Percentiles rank a stretch among this genome's conserved stretches.
These are phyloP conservation scores for Helicoverpa zea DNA, from an alignment of 1,140 invertebrate species.

Conservation along the genomic window DNA sequence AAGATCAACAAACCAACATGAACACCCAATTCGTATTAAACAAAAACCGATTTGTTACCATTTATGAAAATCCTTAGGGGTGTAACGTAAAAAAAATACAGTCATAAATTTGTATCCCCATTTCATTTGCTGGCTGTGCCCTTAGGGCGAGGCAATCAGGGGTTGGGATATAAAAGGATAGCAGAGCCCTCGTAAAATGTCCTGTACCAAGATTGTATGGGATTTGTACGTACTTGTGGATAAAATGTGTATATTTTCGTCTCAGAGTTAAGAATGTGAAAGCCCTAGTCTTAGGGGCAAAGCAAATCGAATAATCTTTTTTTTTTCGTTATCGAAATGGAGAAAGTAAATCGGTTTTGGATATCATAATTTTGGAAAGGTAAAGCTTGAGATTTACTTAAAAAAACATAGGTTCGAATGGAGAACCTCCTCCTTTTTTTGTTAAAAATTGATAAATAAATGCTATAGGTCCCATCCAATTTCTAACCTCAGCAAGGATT, in stretches of 20 bases:
- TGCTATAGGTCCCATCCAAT: too few species aligned
- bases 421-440: too few species aligned
- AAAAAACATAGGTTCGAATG: too few species aligned
- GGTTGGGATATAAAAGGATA: conserved; percentile 79
- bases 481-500: too few species aligned
- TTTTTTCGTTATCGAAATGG: too few species aligned
- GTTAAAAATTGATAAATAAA: too few species aligned
- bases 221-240: conserved; percentile 68
- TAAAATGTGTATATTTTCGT: conserved; percentile 63
- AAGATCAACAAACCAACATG: conserved; percentile 38
- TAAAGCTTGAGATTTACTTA: too few species aligned
- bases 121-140: conserved; percentile 73
- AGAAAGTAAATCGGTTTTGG: too few species aligned
- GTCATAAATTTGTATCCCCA: conserved; percentile 64
- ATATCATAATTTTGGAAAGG: too few species aligned
- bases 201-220: conserved; percentile 74
- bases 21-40: conserved; percentile 29
- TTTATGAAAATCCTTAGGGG: conserved; percentile 49
- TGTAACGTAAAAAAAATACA: conserved; percentile 56
- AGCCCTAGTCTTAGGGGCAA: neutral
- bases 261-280: conserved; percentile 17
- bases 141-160: conserved; percentile 73
- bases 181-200: conserved; percentile 74
- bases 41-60: conserved; percentile 48
- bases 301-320: neutral